A percentile compares a stretch with the other conserved stretches of the same genome.
Evolutionary conservation across 2,113 vertebrate species (phyloP).

Genomic region (Caracal caracal): DNA sequence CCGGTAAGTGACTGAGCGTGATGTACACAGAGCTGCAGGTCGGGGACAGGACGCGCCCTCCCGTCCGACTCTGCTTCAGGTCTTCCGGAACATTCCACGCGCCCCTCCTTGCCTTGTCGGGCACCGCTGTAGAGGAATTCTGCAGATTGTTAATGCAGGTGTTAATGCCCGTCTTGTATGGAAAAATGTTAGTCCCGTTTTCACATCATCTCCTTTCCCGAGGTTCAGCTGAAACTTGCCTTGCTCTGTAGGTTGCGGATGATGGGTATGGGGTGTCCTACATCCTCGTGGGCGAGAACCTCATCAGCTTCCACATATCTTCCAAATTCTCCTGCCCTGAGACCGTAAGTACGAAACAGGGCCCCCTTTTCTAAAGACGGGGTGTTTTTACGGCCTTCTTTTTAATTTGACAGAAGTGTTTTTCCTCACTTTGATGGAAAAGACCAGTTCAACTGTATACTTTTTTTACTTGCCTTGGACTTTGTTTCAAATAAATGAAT

Average conservation of each 20-base stretch:
- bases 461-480: not conserved
- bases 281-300: conserved; percentile 92
- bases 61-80: accelerated
- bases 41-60: not conserved
- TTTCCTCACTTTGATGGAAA: not conserved
- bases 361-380: not conserved
- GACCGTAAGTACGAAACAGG: conserved; percentile 87
- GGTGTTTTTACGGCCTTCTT: not conserved
- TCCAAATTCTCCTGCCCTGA: conserved; percentile 96
- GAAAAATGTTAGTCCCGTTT: accelerated
- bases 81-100: not conserved
- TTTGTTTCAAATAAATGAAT: not conserved
- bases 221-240: accelerated
- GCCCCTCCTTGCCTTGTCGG: accelerated
- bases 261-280: conserved; percentile 99
- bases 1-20: conserved; percentile 87
- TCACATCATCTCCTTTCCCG: accelerated
- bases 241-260: conserved; percentile 91
- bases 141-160: accelerated
- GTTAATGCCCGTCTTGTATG: accelerated
- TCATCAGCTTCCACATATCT: conserved; percentile 97
- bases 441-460: accelerated
- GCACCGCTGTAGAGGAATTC: not conserved
- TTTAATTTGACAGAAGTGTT: not conserved
- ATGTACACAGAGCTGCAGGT: accelerated